phyloP scores from a whole-genome alignment of 2,888 invertebrate genomes.

The Amiota mariae region DNA sequence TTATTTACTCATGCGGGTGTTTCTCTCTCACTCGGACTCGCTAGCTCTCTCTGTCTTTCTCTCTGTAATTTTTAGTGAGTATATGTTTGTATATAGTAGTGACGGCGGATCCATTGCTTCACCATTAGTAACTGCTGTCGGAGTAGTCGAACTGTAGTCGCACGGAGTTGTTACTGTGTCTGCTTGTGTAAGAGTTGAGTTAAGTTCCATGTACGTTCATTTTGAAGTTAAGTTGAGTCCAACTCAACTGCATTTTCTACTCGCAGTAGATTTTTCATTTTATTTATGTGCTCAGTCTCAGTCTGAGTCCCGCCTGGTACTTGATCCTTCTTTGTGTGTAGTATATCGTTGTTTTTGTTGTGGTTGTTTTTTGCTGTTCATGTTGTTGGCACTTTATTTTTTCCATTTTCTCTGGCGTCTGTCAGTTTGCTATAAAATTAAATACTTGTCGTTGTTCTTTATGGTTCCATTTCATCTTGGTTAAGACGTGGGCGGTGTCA shows the following conservation, averaged over 20 bases:
- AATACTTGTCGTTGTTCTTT: slow-evolving; percentile 61
- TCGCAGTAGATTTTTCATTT: slow-evolving; percentile 67
- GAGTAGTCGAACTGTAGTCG: background rate
- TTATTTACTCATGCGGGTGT: background rate
- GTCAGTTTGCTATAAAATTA: slow-evolving; percentile 63
- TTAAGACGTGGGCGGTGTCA: slow-evolving; percentile 26
- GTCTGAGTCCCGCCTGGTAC: slow-evolving; percentile 17
- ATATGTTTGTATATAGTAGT: background rate
- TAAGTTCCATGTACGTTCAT: slow-evolving; percentile 24
- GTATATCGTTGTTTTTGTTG: background rate
- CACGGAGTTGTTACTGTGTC: slow-evolving; percentile 33
- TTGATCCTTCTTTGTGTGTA: background rate
- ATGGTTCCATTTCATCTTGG: slow-evolving; percentile 27
- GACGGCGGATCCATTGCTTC: background rate
- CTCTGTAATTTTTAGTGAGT: background rate
- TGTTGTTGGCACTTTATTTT: slow-evolving; percentile 31
- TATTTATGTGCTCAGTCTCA: slow-evolving; percentile 60
- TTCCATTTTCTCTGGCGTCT: slow-evolving; percentile 45
- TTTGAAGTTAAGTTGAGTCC: too few species aligned
- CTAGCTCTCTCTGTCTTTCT: background rate
- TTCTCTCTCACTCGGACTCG: background rate
- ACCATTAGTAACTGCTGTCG: slow-evolving; percentile 15
- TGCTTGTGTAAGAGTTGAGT: slow-evolving; percentile 36
- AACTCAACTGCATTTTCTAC: slow-evolving; percentile 58
- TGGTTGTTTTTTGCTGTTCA: slow-evolving; percentile 33